Base-by-base conservation (phyloP, 2,888 invertebrate genomes). In the Melitaea athalia region DNA sequence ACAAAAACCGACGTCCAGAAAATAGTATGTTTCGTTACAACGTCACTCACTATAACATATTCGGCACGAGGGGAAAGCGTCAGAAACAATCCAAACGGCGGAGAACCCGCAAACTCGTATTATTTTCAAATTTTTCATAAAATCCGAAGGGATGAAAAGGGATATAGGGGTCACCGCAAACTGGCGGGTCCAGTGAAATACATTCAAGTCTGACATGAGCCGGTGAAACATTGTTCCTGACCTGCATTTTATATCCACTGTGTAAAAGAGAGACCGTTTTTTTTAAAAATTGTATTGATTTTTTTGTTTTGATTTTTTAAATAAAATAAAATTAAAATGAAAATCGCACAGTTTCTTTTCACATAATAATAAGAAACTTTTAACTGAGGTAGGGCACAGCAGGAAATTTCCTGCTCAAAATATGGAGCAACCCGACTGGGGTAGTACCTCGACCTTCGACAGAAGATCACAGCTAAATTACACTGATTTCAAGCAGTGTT, bases 221-320 rank as follows among this genome's bases (percentile, higher is more conserved):
- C 73, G 68, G 67, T 68, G 70, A 72, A 75, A 77, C 75, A 74
- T 74, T 75, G 76, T 76, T 75, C 75, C 74, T 77, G 77, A 77
- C 78, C 77, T 78, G 79, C 78, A 78, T 79, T 78, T 78, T 76
- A 74, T 76, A 75, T 75, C 61, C 61, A 74, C 71, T 57, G 55
- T 57, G 64, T 67, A 62, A 63, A 65, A 61, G 60, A 59, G 52
- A 42, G 66, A 62, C 53, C 12, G 64, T 15, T 42, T 60, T 55
- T 55, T 69, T 62, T 67, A 62, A 50, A 55, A 50, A 55, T 55
- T 7, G 55, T 52, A 64, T 67, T 53, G 64, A 59, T 42, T 55
- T 49, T 49, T 14, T 14, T n/a, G 47, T n/a, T 33, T 33, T 33
- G 6, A 3, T 33, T 33, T 5, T 38, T 7, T 38, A 3, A 38